Percentiles rank a stretch among this genome's conserved stretches.
Evolutionary conservation across 2,888 invertebrate genomes (phyloP).

Genomic region (Dendrolimus houi): DNA sequence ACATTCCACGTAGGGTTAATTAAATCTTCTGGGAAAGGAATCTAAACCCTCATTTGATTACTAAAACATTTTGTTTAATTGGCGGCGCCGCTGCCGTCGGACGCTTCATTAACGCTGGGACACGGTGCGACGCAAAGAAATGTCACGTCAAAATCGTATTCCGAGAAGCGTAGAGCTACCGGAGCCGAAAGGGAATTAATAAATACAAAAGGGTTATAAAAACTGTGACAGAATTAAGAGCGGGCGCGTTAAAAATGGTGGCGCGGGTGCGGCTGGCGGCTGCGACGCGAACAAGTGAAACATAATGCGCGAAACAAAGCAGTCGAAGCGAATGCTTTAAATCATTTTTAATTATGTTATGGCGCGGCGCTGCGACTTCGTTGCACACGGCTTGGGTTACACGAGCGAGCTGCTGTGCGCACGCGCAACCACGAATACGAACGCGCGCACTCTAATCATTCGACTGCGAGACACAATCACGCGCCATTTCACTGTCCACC

Average conservation of each 20-base stretch:
- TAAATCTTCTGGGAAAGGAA: constrained; percentile 26
- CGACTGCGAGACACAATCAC: constrained; percentile 17
- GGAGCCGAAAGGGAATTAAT: constrained; percentile 71
- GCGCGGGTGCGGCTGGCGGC: constrained; percentile 51
- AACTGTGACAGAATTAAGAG: constrained; percentile 75
- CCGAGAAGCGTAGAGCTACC: constrained; percentile 72
- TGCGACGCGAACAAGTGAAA: constrained; percentile 73
- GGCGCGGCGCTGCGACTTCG: constrained; percentile 48
- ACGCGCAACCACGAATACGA: constrained; percentile 11
- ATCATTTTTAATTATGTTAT: constrained; percentile 78
- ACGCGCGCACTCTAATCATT: constrained; percentile 21
- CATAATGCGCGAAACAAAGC: constrained; percentile 77
- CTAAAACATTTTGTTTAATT: constrained; percentile 37
- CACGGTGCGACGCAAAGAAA: constrained; percentile 61
- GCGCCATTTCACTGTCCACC: background rate
- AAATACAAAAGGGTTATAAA: constrained; percentile 74
- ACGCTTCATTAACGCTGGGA: constrained; percentile 69
- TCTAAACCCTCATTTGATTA: constrained; percentile 41
- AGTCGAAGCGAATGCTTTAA: constrained; percentile 76
- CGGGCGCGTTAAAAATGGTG: constrained; percentile 65
- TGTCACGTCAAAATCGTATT: constrained; percentile 69
- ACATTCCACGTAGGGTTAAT: constrained; percentile 44
- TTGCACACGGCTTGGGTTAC: constrained; percentile 53
- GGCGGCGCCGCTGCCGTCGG: constrained; percentile 65
- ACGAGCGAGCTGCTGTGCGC: constrained; percentile 29